phyloP scores from a whole-genome alignment of 2,113 vertebrate genomes.

The Rhipidura dahli region DNA sequence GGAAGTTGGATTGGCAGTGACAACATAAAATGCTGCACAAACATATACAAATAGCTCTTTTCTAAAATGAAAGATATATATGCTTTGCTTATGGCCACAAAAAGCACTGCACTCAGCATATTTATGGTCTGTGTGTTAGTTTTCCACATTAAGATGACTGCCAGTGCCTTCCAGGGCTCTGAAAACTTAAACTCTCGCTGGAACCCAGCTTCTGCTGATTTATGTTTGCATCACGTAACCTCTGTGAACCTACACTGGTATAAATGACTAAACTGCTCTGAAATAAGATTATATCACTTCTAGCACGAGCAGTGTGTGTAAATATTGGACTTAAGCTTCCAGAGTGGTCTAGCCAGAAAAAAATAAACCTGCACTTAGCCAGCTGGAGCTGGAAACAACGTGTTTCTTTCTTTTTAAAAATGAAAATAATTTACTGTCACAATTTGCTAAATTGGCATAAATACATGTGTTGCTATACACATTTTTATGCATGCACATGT shows the following conservation, averaged over 20 bases:
- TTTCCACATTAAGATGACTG: constrained; percentile 32
- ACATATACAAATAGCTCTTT: background rate
- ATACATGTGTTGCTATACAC: background rate
- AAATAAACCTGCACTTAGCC: background rate
- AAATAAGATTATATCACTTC: constrained; percentile 26
- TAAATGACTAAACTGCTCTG: constrained; percentile 25
- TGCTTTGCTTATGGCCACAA: background rate
- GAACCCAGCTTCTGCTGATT: background rate
- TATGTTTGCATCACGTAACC: constrained; percentile 31
- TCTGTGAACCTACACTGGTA: background rate
- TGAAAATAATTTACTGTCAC: background rate
- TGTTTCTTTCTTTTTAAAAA: background rate
- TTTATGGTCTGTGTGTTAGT: background rate
- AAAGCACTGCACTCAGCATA: constrained; percentile 16
- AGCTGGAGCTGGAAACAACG: background rate
- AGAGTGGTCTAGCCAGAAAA: background rate
- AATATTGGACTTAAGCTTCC: constrained; percentile 18
- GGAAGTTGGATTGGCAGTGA: background rate
- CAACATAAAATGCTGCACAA: background rate
- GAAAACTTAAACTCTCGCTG: constrained; percentile 25
- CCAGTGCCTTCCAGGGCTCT: constrained; percentile 46
- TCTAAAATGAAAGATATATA: background rate
- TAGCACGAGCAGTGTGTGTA: background rate
- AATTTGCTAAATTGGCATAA: background rate
- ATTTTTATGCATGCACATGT: background rate